Evolutionary conservation across 2,113 vertebrate species (phyloP).

Genomic region (Circaetus cinerascens): DNA sequence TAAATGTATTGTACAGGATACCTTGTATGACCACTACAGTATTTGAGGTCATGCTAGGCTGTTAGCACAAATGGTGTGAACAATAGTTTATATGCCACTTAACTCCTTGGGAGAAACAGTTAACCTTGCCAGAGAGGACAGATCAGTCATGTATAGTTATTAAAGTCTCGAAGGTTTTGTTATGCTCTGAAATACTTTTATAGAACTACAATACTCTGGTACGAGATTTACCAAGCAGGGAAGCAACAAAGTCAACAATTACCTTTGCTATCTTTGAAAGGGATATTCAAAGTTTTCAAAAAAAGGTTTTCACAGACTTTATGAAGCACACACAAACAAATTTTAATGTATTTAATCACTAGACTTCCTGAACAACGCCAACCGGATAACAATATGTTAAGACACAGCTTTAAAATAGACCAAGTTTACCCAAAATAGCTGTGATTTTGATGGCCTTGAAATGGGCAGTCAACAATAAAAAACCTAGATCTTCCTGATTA

Average conservation of each 20-base stretch:
- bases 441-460: neutral
- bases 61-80: constrained; percentile 82
- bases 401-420: neutral
- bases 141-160: constrained; percentile 81
- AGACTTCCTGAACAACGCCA: neutral
- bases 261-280: constrained; percentile 15
- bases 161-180: constrained; percentile 77
- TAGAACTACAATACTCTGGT: constrained; percentile 15
- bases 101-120: constrained; percentile 82
- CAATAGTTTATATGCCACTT: constrained; percentile 85
- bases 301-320: neutral
- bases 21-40: constrained; percentile 68
- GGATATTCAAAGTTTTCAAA: neutral
- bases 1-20: constrained; percentile 77
- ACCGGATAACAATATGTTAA: neutral
- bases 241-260: constrained; percentile 53
- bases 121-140: constrained; percentile 82
- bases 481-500: constrained; percentile 28
- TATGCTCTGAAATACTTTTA: constrained; percentile 72
- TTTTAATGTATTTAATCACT: neutral
- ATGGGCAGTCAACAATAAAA: neutral
- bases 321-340: neutral
- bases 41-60: constrained; percentile 77
- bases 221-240: constrained; percentile 16
- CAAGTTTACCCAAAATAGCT: neutral